Percentiles rank a stretch among this genome's conserved stretches.
These are phyloP conservation scores for Adelognathus sp. DNA, from an alignment of 2,888 invertebrate species.

Conservation along the genomic window DNA sequence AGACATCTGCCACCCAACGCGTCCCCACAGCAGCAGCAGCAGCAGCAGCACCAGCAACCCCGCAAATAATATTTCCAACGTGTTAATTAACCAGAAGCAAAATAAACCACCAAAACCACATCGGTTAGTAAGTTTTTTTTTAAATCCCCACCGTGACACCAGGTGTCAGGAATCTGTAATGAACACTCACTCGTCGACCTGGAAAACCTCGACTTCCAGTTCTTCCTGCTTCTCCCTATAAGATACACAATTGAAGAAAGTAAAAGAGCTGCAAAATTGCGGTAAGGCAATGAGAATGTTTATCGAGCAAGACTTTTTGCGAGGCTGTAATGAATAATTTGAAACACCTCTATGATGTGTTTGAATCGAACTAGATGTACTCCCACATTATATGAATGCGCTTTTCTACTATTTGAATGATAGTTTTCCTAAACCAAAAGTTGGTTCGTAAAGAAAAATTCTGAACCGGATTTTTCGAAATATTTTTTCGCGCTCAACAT, in stretches of 20 bases:
- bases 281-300: neutral
- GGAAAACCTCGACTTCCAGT: conserved; percentile 81
- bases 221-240: conserved; percentile 81
- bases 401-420: too few species aligned
- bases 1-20: conserved; percentile 7
- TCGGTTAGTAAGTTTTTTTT: conserved; percentile 34
- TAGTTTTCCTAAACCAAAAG: too few species aligned
- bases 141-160: conserved; percentile 32
- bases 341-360: too few species aligned
- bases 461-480: too few species aligned
- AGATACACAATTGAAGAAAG: conserved; percentile 40
- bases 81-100: conserved; percentile 35
- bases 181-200: conserved; percentile 73
- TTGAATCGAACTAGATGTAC: too few species aligned
- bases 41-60: conserved; percentile 18
- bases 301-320: too few species aligned
- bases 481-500: too few species aligned
- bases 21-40: conserved; percentile 15
- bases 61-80: neutral
- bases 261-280: neutral
- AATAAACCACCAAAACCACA: conserved; percentile 7
- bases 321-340: too few species aligned
- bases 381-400: too few species aligned
- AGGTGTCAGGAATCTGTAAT: conserved; percentile 21
- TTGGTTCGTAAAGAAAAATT: too few species aligned